Conservation (phyloP, 2,888 invertebrate genomes). For the Heteropelma amictum region DNA sequence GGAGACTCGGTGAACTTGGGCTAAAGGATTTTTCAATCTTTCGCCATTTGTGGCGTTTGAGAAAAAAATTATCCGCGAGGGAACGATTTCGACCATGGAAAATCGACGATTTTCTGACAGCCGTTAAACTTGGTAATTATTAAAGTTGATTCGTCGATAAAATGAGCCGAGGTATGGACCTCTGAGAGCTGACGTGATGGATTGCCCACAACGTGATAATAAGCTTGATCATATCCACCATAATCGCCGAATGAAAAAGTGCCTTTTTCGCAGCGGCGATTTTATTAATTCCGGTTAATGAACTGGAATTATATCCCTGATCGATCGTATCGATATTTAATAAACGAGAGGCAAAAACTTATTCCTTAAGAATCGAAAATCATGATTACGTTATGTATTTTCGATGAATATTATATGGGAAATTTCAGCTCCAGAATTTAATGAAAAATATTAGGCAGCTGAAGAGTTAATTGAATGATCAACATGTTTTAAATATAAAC, state of each 20-base stretch:
- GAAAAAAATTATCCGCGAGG: too few relatives aligned
- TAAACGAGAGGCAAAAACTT: constrained; percentile 2
- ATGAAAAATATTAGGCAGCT: neutral
- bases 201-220: neutral
- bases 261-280: constrained; percentile 42
- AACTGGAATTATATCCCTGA: constrained; percentile 56
- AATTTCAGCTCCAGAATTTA: too few relatives aligned
- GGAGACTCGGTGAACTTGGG: neutral
- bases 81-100: neutral
- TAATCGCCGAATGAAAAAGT: constrained; percentile 7
- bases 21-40: neutral
- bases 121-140: neutral
- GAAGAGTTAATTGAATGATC: neutral
- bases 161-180: neutral
- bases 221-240: neutral
- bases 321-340: constrained; percentile 42
- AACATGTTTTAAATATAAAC: too few relatives aligned
- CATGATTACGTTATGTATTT: constrained; percentile 28
- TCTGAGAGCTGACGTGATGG: neutral
- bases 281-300: constrained; percentile 58
- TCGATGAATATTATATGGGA: too few relatives aligned
- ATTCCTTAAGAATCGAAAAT: constrained; percentile 10
- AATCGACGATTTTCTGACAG: neutral
- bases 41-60: too few relatives aligned
- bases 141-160: neutral